phyloP scores from a whole-genome alignment of 2,888 invertebrate genomes.

The Lepidocyrtinus sp. region DNA sequence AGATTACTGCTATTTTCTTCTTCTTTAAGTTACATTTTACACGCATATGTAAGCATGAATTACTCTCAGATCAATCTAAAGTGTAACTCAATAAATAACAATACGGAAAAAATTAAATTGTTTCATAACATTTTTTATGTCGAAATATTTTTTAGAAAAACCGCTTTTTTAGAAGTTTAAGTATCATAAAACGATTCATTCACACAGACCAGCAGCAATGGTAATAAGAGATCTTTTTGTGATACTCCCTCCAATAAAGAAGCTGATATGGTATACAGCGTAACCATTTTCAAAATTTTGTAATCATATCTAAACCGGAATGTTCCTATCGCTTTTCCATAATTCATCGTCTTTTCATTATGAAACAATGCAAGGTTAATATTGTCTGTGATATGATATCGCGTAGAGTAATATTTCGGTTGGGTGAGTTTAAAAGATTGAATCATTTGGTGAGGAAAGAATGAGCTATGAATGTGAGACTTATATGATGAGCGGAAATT shows the following conservation, averaged over 20 bases:
- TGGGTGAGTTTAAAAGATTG: constrained; percentile 61
- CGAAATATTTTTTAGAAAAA: not conserved
- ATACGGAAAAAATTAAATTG: constrained; percentile 17
- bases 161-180: not conserved
- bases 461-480: constrained; percentile 55
- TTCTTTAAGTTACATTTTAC: constrained; percentile 43
- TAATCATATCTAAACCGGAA: constrained; percentile 11
- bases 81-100: constrained; percentile 18
- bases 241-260: not conserved
- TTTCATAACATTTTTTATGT: constrained; percentile 1
- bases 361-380: constrained; percentile 15
- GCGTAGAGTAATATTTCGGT: constrained; percentile 36
- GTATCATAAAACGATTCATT: not conserved
- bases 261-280: constrained; percentile 5
- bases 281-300: not conserved
- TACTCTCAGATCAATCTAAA: constrained; percentile 12
- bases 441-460: constrained; percentile 65
- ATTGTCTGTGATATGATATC: constrained; percentile 15
- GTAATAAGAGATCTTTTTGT: not conserved
- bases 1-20: constrained; percentile 6
- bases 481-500: constrained; percentile 68
- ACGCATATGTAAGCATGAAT: constrained; percentile 50
- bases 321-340: constrained; percentile 16
- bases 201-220: not conserved
- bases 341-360: constrained; percentile 6